Percentiles rank a stretch among this genome's conserved stretches.
phyloP scores from a whole-genome alignment of 1,140 invertebrate genomes.

The Chelonus insularis region DNA sequence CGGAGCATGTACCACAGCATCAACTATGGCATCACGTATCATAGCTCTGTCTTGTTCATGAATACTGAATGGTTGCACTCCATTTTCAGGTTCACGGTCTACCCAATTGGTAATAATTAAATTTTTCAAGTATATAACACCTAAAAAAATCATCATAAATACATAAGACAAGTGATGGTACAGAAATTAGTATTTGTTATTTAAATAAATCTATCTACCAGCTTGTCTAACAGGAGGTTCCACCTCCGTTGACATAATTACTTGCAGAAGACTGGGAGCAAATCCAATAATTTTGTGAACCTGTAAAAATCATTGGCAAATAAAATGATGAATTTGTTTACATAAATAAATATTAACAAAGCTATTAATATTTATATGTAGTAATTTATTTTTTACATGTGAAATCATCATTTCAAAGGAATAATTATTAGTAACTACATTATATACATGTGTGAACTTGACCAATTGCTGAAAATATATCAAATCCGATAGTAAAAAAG shows the following conservation, averaged over 20 bases:
- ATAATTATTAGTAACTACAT: too few species aligned
- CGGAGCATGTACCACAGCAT: conserved; percentile 91
- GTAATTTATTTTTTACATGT: too few species aligned
- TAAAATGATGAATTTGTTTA: background rate
- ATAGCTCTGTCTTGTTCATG: conserved; percentile 95
- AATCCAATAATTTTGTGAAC: conserved; percentile 96
- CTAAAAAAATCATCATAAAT: too few species aligned
- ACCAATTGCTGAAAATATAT: too few species aligned
- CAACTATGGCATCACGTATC: conserved; percentile 91
- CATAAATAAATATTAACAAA: too few species aligned
- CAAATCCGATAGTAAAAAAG: too few species aligned
- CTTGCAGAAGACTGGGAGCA: conserved; percentile 87
- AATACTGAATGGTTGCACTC: conserved; percentile 80
- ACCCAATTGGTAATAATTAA: conserved; percentile 87
- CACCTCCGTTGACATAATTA: conserved; percentile 86
- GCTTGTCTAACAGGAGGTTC: conserved; percentile 94
- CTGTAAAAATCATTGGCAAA: conserved; percentile 59
- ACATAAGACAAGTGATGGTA: too few species aligned
- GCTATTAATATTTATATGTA: too few species aligned
- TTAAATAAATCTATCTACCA: too few species aligned
- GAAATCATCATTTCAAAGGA: too few species aligned
- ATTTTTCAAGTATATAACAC: conserved; percentile 97
- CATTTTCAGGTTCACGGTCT: conserved; percentile 79
- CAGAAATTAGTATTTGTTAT: too few species aligned
- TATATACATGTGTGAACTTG: too few species aligned